Evolutionary conservation across 1,140 invertebrate genomes (phyloP).

Genomic region (Sipha flava): DNA sequence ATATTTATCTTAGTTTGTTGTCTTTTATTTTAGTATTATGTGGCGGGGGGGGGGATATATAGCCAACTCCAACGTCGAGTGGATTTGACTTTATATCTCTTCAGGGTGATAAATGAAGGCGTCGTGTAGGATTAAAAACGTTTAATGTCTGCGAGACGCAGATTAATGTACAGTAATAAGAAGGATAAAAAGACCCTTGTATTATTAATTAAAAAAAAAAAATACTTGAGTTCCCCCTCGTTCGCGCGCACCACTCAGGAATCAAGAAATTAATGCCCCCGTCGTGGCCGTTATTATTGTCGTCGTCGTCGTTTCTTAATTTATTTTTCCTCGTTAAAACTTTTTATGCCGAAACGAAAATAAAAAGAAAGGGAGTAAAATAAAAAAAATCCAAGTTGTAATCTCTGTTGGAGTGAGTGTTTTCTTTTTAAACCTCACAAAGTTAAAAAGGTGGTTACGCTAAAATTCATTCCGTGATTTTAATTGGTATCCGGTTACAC

Average conservation of each 20-base stretch:
- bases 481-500: conserved; percentile 31
- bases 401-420: background rate
- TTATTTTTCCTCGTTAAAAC: conserved; percentile 32
- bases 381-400: background rate
- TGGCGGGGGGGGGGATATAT: background rate
- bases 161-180: conserved; percentile 30
- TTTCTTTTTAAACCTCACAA: background rate
- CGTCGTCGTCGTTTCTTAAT: conserved; percentile 1
- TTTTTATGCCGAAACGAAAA: background rate
- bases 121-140: conserved; percentile 27
- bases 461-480: conserved; percentile 10
- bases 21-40: no score
- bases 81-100: background rate
- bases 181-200: conserved; percentile 26
- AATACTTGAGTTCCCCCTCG: background rate
- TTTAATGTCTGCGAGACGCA: conserved; percentile 22
- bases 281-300: background rate
- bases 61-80: background rate
- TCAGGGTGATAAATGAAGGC: conserved; percentile 1
- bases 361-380: background rate
- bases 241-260: background rate
- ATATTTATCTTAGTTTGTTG: background rate
- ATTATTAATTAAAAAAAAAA: conserved; percentile 20
- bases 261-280: conserved; percentile 21
- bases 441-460: conserved; percentile 17